Conservation (phyloP, 2,888 invertebrate genomes). For the Seladonia tumulorum region DNA sequence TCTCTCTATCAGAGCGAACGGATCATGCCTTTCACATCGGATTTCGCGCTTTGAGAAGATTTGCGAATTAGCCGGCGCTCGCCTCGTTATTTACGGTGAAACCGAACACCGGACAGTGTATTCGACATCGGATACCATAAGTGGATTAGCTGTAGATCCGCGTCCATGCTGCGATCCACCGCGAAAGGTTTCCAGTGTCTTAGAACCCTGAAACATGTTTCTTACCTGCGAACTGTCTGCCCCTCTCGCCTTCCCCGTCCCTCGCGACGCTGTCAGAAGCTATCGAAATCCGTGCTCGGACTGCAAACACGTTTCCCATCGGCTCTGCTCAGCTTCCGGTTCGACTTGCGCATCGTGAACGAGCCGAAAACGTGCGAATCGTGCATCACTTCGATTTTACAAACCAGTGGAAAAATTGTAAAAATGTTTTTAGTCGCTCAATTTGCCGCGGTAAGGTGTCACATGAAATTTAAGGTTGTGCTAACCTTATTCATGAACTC, state of each 20-base stretch:
- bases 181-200: conserved; percentile 59
- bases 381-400: too few relatives aligned
- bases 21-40: conserved; percentile 71
- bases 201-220: conserved; percentile 48
- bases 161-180: conserved; percentile 66
- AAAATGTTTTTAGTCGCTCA: too few relatives aligned
- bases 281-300: conserved; percentile 12
- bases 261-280: background rate
- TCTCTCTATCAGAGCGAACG: conserved; percentile 43
- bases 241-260: conserved; percentile 9
- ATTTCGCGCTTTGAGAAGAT: conserved; percentile 77
- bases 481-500: too few relatives aligned
- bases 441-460: too few relatives aligned
- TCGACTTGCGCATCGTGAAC: background rate
- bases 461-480: too few relatives aligned
- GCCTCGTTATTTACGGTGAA: conserved; percentile 77
- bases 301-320: background rate
- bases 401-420: too few relatives aligned
- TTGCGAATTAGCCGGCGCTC: conserved; percentile 78
- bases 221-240: conserved; percentile 19
- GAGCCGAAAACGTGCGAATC: background rate
- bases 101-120: conserved; percentile 77
- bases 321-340: background rate
- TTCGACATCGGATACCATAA: conserved; percentile 81
- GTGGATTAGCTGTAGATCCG: conserved; percentile 79